Percentiles rank a stretch among this genome's conserved stretches.
phyloP scores from a whole-genome alignment of 1,140 invertebrate species.

The Drosophila seguyi region DNA sequence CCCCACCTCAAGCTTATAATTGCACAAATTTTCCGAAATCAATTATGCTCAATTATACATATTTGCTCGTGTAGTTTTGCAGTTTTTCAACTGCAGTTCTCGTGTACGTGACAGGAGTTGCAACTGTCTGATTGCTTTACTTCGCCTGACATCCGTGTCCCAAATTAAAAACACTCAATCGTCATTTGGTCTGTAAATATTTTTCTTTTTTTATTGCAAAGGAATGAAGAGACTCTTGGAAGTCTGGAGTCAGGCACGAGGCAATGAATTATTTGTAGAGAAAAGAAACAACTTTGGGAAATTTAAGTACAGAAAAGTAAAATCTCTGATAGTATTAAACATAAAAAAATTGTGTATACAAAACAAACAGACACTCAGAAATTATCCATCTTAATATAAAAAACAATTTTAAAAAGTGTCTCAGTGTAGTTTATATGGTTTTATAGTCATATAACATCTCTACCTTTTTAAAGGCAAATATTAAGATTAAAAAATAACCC shows the following conservation, averaged over 20 bases:
- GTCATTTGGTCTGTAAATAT: slow-evolving; percentile 21
- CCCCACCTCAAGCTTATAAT: slow-evolving; percentile 41
- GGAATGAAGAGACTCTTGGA: no score
- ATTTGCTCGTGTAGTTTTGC: slow-evolving; percentile 34
- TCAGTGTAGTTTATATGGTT: no score
- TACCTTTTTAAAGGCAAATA: no score
- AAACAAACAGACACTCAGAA: no score
- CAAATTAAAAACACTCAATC: slow-evolving; percentile 54
- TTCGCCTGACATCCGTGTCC: slow-evolving; percentile 6
- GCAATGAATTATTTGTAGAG: background rate
- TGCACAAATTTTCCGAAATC: slow-evolving; percentile 63
- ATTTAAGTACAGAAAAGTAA: background rate
- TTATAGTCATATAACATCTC: no score
- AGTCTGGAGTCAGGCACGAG: background rate
- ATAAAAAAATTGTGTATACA: no score
- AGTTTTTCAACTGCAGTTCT: slow-evolving; percentile 37
- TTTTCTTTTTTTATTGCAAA: background rate
- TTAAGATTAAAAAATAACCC: background rate
- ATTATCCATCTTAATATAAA: no score
- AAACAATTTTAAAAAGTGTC: no score
- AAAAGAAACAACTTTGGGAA: background rate
- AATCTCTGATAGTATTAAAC: background rate
- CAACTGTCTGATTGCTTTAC: slow-evolving; percentile 13
- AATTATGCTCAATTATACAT: slow-evolving; percentile 73
- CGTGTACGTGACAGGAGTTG: slow-evolving; percentile 45